Percentiles rank a stretch among this genome's conserved stretches.
These are phyloP conservation scores for Orgyia antiqua DNA, from an alignment of 2,888 invertebrate genomes.

Conservation along the genomic window DNA sequence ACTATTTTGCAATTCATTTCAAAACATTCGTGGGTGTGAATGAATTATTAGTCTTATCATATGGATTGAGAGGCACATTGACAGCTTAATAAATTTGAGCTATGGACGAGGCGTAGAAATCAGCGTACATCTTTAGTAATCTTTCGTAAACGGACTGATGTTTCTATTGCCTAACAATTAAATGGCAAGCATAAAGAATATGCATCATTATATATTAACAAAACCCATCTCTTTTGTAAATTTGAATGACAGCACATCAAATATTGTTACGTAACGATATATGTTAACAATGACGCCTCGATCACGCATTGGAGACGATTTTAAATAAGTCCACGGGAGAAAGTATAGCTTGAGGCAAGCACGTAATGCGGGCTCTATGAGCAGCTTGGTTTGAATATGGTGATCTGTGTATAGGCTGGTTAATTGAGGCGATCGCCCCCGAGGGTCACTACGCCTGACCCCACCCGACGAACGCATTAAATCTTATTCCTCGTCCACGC, in stretches of 20 bases:
- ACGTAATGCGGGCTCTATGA: slow-evolving; percentile 32
- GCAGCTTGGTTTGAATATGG: slow-evolving; percentile 23
- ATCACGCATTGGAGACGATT: slow-evolving; percentile 71
- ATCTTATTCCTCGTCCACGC: slow-evolving; percentile 16
- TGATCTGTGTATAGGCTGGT: slow-evolving; percentile 37
- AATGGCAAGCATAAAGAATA: slow-evolving; percentile 70
- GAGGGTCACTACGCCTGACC: slow-evolving; percentile 41
- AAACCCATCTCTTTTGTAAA: slow-evolving; percentile 59
- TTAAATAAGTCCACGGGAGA: slow-evolving; percentile 73
- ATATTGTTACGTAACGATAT: slow-evolving; percentile 58
- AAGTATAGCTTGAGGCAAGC: slow-evolving; percentile 57
- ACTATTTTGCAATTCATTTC: too few species aligned
- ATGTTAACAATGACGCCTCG: slow-evolving; percentile 66
- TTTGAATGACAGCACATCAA: slow-evolving; percentile 67
- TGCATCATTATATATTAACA: slow-evolving; percentile 71
- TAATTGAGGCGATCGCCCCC: slow-evolving; percentile 51
- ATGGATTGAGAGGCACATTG: slow-evolving; percentile 18
- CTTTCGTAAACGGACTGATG: slow-evolving; percentile 45
- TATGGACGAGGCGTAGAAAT: slow-evolving; percentile 35
- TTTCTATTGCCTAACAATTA: slow-evolving; percentile 66
- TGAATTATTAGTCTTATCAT: slow-evolving; percentile 21
- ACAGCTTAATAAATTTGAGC: slow-evolving; percentile 27
- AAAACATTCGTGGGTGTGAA: too few species aligned
- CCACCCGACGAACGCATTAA: slow-evolving; percentile 23
- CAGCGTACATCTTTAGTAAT: slow-evolving; percentile 40